phyloP scores from a whole-genome alignment of 2,888 invertebrate genomes.

The Drosophila subsilvestris region DNA sequence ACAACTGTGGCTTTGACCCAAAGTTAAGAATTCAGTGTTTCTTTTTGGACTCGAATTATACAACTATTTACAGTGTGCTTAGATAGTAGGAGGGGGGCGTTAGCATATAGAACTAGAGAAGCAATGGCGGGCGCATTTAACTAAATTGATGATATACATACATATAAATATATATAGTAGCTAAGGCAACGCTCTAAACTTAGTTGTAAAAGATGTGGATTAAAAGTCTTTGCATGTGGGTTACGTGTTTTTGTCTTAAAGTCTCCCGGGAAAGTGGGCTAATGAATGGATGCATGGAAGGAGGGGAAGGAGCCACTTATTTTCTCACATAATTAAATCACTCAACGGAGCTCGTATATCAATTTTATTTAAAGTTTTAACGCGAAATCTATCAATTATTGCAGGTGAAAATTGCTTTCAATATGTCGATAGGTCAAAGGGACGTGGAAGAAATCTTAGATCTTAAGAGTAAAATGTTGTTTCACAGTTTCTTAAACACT shows the following conservation, averaged over 20 bases:
- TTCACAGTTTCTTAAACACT: background rate
- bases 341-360: constrained; percentile 21
- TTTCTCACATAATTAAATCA: constrained; percentile 38
- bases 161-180: constrained; percentile 10
- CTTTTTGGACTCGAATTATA: constrained; percentile 26
- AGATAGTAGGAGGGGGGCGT: constrained; percentile 10
- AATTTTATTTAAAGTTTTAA: constrained; percentile 48
- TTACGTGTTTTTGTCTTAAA: constrained; percentile 2
- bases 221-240: constrained; percentile 45
- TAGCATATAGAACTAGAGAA: constrained; percentile 42
- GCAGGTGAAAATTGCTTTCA: constrained; percentile 5
- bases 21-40: constrained; percentile 33
- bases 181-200: constrained; percentile 49
- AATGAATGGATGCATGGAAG: background rate
- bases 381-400: background rate
- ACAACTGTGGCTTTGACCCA: constrained; percentile 52
- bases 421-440: background rate
- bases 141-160: constrained; percentile 10
- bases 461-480: background rate
- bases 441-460: background rate
- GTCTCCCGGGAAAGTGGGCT: constrained; percentile 8
- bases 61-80: constrained; percentile 54
- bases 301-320: background rate
- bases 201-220: constrained; percentile 23
- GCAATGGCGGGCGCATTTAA: constrained; percentile 40